Conservation (phyloP, 2,113 vertebrate genomes). For the Kobus ellipsiprymnus region DNA sequence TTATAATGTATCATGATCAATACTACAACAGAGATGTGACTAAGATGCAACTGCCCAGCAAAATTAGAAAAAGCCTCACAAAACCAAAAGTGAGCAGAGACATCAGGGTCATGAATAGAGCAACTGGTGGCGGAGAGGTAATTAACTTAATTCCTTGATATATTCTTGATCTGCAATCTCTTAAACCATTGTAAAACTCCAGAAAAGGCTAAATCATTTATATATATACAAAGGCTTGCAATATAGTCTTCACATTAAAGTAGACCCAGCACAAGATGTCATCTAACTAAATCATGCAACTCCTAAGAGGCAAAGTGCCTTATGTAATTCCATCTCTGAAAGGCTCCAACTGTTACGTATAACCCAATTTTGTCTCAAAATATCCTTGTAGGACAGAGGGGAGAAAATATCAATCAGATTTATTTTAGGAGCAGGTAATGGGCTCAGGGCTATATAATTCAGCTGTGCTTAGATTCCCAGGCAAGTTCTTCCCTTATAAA, state of each 20-base stretch:
- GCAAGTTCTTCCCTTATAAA: not conserved
- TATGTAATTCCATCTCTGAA: conserved; percentile 22
- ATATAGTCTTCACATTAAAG: conserved; percentile 37
- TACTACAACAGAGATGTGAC: not conserved
- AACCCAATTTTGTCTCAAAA: conserved; percentile 35
- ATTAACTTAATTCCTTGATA: conserved; percentile 34
- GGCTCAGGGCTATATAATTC: not conserved
- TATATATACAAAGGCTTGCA: not conserved
- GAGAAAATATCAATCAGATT: not conserved
- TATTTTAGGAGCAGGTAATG: not conserved
- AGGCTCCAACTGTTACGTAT: conserved; percentile 25
- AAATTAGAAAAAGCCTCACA: not conserved
- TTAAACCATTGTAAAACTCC: conserved; percentile 40
- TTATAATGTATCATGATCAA: not conserved
- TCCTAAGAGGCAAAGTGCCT: conserved; percentile 24
- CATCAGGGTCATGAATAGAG: not conserved
- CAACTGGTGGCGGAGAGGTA: conserved; percentile 20
- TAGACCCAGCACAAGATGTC: not conserved
- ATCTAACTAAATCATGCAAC: conserved; percentile 35
- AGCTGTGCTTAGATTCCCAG: not conserved
- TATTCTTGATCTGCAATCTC: conserved; percentile 25
- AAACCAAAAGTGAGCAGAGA: not conserved
- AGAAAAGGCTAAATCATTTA: conserved; percentile 42
- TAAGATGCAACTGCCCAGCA: not conserved
- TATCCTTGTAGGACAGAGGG: conserved; percentile 16